phyloP scores from a whole-genome alignment of 1,140 invertebrate genomes.

The Anagrus nilaparvatae region DNA sequence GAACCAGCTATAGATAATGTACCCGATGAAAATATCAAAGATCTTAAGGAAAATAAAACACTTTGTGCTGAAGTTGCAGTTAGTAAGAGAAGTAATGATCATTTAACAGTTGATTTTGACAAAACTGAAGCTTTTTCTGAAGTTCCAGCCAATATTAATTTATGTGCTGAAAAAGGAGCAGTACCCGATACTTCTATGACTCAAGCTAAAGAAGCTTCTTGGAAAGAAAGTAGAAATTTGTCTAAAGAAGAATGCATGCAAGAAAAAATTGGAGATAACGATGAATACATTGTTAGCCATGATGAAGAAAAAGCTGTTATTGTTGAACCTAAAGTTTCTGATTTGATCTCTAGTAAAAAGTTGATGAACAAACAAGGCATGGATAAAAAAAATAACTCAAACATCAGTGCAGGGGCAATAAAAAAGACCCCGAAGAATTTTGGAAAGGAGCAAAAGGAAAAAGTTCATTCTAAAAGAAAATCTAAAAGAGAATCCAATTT shows the following conservation, averaged over 20 bases:
- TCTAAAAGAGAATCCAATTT: neutral
- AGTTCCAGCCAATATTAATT: constrained; percentile 31
- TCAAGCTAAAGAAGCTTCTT: constrained; percentile 26
- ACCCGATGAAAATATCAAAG: constrained; percentile 32
- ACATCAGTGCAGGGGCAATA: constrained; percentile 7
- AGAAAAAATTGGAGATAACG: constrained; percentile 23
- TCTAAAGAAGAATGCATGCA: constrained; percentile 7
- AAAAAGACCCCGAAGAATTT: neutral
- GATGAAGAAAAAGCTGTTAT: constrained; percentile 34
- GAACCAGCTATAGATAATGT: constrained; percentile 38
- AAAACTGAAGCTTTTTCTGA: constrained; percentile 31
- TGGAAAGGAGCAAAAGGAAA: neutral
- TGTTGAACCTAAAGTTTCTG: too few species aligned
- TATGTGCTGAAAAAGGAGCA: constrained; percentile 36
- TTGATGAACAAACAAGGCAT: too few species aligned
- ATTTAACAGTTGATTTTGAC: constrained; percentile 30
- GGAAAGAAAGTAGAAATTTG: constrained; percentile 18
- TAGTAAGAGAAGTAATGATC: constrained; percentile 8
- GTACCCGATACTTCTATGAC: constrained; percentile 38
- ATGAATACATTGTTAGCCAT: constrained; percentile 35
- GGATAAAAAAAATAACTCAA: constrained; percentile 21
- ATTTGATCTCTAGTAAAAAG: too few species aligned
- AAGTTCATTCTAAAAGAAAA: neutral
- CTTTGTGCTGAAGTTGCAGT: constrained; percentile 30
- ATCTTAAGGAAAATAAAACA: constrained; percentile 29